Evolutionary conservation across 2,113 vertebrate species (phyloP), one percentile per base, ranked within the genome.

Genomic region (Pseudorectes ferrugineus): DNA sequence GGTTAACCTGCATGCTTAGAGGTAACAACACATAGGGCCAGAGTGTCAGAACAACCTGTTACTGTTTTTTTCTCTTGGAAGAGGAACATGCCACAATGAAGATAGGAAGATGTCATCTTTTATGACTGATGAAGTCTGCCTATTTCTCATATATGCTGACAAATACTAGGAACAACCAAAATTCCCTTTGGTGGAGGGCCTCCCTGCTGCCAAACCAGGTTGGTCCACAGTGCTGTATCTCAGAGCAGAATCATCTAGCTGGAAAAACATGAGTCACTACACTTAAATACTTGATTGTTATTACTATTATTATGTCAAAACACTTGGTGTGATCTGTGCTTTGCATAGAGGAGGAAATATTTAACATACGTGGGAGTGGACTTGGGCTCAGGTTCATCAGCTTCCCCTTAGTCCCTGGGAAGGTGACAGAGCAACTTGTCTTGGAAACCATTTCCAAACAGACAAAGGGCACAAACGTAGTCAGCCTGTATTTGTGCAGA

Each of bases 1-100:
- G 7, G 18, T 7, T 54, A 42, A 45, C 2, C 7, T 33, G 14
- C 19, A 24, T 0, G 0, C 35, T 51, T 67, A 66, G 7, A 14
- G 25, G 8, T 57, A 83, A 61, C 5, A 88, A 51, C 12, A 65
- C 13, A 12, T 9, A 40, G 52, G 11, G n/a, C 28, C 38, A 15
- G 11, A 71, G 15, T 8, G 8, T 52, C 58, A 88, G 36, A 85
- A 55, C 25, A 73, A 42, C 21, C 18, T 54, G 9, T 26, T 72
- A 19, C 17, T 42, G 10, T 14, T 52, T 43, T 51, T 52, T 9
- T 3, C 5, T n/a, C 14, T 52, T 62, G 17, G 25, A 85, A 24
- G 20, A 62, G 31, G 12, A 85, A 15, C 11, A 36, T 16, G 13
- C 24, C 28, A 9, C 40, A 49, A 46, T 5, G 21, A 88, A 85